Base-by-base conservation (phyloP, 2,888 invertebrate species). In the Limenitis arthemis region DNA sequence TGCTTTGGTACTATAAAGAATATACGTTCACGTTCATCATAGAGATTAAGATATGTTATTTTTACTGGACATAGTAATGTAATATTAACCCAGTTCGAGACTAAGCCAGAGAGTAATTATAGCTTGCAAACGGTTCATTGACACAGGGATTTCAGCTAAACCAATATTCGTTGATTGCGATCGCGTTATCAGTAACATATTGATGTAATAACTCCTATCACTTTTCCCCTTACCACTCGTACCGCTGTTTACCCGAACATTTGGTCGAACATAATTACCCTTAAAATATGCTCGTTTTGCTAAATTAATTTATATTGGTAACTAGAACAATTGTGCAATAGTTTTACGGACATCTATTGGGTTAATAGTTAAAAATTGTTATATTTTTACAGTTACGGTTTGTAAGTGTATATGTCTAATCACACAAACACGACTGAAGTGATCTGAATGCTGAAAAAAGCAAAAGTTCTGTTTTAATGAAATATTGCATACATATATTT, bases 151-250 rank as follows among this genome's bases (percentile, higher is more conserved):
- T 75, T 74, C 64, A 65, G 65, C 61, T 68, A 74, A 76, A 75
- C 73, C 73, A 75, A 82, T 79, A 75, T 66, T 68, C 68, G 68
- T 67, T 75, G 78, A 79, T 82, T 76, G 76, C 72, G 66, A 69
- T 72, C 67, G 67, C 56, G 47, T 76, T 81, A 83, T 81, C 82
- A 78, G 74, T 46, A 46, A 38, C 46, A 73, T 75, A 81, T 79
- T 78, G 79, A 76, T 79, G 79, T 77, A 77, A 79, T 80, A 79
- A 76, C 73, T 67, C 63, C 64, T 79, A 77, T 77, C 79, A 70
- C 66, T 66, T 67, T 67, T 66, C 69, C 73, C 69, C 68, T 64
- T 60, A 40, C 37, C 37, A 38, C 55, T 54, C 56, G 59, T 56
- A 59, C 58, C 63, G 67, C 37, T 53, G 56, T 56, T 59, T 54